These are phyloP conservation scores for Ellobius talpinus DNA, from an alignment of 2,113 vertebrate species.

Conservation along the genomic window DNA sequence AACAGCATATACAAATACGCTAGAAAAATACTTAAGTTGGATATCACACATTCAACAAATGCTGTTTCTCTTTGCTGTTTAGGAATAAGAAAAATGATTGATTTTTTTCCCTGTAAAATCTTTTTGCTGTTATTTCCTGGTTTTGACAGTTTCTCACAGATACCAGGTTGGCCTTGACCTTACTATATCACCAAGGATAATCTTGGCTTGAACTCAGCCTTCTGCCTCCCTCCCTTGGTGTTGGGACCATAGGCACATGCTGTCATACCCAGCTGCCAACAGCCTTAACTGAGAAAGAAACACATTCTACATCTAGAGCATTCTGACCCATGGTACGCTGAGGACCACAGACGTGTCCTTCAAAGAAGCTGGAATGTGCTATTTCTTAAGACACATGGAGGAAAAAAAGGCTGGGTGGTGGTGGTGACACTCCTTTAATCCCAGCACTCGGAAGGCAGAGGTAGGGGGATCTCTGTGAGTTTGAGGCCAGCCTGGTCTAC, in stretches of 20 bases:
- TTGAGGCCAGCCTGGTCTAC: too few species aligned
- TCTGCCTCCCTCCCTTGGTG: neutral
- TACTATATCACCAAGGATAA: neutral
- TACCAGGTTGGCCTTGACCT: neutral
- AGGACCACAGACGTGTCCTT: neutral
- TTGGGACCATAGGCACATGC: neutral
- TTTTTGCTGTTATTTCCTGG: neutral
- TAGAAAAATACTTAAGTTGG: neutral
- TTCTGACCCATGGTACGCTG: neutral
- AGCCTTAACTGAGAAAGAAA: neutral
- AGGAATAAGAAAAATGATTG: constrained; percentile 4
- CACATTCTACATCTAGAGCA: neutral
- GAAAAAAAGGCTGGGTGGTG: too few species aligned
- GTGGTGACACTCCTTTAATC: too few species aligned
- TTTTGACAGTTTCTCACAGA: neutral
- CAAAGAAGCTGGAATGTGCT: neutral
- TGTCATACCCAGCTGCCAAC: neutral
- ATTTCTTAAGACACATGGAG: too few species aligned
- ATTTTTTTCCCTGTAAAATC: constrained; percentile 4
- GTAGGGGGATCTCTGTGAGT: too few species aligned
- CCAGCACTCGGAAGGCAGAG: too few species aligned
- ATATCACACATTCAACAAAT: neutral
- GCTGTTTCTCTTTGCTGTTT: neutral
- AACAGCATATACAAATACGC: neutral
- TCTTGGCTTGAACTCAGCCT: neutral